Base-by-base conservation (phyloP, 2,888 invertebrate species). In the Biston betularia region DNA sequence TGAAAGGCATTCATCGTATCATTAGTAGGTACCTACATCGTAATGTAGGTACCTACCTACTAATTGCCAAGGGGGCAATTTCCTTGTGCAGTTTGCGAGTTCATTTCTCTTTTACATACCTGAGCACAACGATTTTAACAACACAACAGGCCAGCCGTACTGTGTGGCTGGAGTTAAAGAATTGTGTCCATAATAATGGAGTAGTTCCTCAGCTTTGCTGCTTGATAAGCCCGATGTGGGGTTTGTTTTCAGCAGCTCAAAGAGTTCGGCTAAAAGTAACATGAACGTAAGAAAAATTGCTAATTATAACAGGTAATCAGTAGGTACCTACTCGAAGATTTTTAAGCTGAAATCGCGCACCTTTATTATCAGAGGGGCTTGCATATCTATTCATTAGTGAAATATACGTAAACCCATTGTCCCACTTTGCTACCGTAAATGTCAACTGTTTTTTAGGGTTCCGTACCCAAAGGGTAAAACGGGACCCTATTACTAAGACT, bases 151-250 rank as follows among this genome's bases (percentile, higher is more conserved):
- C 93, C 97, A 97, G 5, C 97, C 96, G 12, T 95, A 95, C 74
- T 95, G 95, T 62, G 95, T 94, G 0, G 97, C 96, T 1, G 97
- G 97, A 0, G 97, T 96, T 35, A 97, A 88, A 5, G 95, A 94
- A 80, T 97, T 97, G 0, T 95, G 95, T 6, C 97, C 97, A 70
- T 96, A 94, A 75, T 94, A 94, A 11, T 89, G 83, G 0, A 96
- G 84, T 9, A 95, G 85, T 53, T 94, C 89, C 3, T 91, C 89
- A 0, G 96, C 97, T 75, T 93, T 92, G 4, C 85, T 86, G 45
- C 88, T 87, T 0, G 95, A 95, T 71, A 97, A 83, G n/a, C 97
- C 97, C 73, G 87, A 79, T 1, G 78, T 70, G 9, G 92, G 91
- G 68, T 91, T 82, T 7, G 93, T 90, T 33, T 79, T 83, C 52